Base-by-base conservation (phyloP, 2,888 invertebrate genomes). In the Arenicola marina region DNA sequence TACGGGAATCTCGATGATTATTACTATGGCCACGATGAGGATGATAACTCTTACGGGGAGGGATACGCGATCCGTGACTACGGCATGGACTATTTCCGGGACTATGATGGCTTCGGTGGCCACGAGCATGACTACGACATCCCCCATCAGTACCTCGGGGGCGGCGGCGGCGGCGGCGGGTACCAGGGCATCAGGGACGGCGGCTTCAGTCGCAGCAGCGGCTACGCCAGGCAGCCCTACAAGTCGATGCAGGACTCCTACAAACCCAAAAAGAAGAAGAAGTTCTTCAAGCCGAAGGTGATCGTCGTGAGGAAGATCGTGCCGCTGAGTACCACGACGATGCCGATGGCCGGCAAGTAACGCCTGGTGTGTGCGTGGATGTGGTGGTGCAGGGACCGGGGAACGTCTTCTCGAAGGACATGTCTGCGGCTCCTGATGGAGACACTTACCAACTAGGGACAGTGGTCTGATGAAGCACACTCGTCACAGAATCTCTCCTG, bases 1-100 rank as follows among this genome's bases (percentile, higher is more conserved):
- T 38, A 38, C 38, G 48, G 24, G 18, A 24, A 48, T 48, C 48
- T n/a, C 26, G 48, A 24, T 48, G 48, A 48, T 48, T 48, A 48
- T 24, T 7, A 24, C 26, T 7, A 48, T 48, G 48, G n/a, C n/a
- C n/a, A n/a, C n/a, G n/a, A n/a, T n/a, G n/a, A n/a, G n/a, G n/a
- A n/a, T n/a, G n/a, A n/a, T n/a, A n/a, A n/a, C n/a, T n/a, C n/a
- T n/a, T n/a, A 48, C 26, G 38, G 38, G 38, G 11, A 38, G 11
- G 48, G 24, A 7, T 48, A 48, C 48, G 48, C 18, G 15, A 11
- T n/a, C 26, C 7, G 26, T 11, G 48, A 48, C 24, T 48, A 48
- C 48, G n/a, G 26, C 26, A 7, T 7, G 18, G 48, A 11, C 24
- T 11, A 48, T 48, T 48, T n/a, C 48, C 18, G 26, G 7, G 48